phyloP scores from a whole-genome alignment of 2,797 vertebrate species.

The Xenentodon cancila region DNA sequence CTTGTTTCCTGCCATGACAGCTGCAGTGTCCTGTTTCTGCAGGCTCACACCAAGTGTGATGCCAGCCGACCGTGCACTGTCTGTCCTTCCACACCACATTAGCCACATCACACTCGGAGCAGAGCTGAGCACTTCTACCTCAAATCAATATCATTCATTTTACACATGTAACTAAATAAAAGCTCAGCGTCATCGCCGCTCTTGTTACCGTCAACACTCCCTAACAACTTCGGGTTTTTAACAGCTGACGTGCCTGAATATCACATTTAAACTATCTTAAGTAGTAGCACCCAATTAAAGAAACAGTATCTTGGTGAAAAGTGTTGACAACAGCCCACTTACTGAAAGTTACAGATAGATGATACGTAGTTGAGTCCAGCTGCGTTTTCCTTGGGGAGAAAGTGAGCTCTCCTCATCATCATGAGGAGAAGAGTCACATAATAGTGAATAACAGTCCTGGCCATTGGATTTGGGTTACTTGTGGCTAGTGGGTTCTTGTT shows the following conservation, averaged over 20 bases:
- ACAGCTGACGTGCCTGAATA: too few relatives aligned
- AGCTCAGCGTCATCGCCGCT: too few relatives aligned
- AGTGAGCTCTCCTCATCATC: not conserved
- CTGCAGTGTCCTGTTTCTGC: constrained; percentile 53
- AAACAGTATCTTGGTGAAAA: too few relatives aligned
- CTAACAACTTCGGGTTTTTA: too few relatives aligned
- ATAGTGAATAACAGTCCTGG: not conserved
- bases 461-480: not conserved
- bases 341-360: not conserved
- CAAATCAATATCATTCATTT: constrained; percentile 2
- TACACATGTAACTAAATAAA: too few relatives aligned
- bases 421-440: not conserved
- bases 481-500: not conserved
- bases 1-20: constrained; percentile 38
- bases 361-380: not conserved
- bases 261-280: too few relatives aligned
- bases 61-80: constrained; percentile 51
- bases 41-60: constrained; percentile 45
- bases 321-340: too few relatives aligned
- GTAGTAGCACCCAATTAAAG: too few relatives aligned
- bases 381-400: not conserved
- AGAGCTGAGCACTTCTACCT: constrained; percentile 16
- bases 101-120: constrained; percentile 9
- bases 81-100: constrained; percentile 11
- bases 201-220: too few relatives aligned